Evolutionary conservation across 2,113 vertebrate species (phyloP).

Genomic region (Caracal caracal): DNA sequence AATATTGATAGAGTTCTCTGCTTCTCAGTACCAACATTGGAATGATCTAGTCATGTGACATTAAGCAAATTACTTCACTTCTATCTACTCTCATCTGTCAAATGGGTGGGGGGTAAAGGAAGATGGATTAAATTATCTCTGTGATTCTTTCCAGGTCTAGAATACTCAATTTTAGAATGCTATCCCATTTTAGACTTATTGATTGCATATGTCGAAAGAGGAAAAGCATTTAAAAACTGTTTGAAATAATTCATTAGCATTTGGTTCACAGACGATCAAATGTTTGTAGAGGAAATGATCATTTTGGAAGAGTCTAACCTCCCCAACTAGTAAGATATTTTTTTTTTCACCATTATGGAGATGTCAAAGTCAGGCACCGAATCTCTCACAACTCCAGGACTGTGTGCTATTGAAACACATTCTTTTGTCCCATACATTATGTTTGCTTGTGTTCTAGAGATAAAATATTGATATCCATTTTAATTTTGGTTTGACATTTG

Average conservation of each 20-base stretch:
- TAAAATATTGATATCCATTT: constrained; percentile 33
- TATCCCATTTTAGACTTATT: constrained; percentile 29
- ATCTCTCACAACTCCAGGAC: neutral
- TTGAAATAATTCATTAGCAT: constrained; percentile 1
- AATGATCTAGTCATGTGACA: neutral
- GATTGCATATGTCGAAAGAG: neutral
- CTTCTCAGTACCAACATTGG: neutral
- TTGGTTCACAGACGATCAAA: neutral
- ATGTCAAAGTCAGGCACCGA: neutral
- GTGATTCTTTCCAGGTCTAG: constrained; percentile 1
- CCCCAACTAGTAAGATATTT: neutral
- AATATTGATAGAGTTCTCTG: neutral
- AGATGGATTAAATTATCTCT: neutral
- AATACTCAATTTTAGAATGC: constrained; percentile 17
- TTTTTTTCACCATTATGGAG: neutral
- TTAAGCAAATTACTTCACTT: neutral
- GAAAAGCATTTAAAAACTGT: neutral
- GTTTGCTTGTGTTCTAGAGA: constrained; percentile 25
- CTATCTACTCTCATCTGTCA: neutral
- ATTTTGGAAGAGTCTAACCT: constrained; percentile 8
- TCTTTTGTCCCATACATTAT: neutral
- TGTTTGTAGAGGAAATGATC: neutral
- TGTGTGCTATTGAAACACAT: neutral
- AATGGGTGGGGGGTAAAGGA: neutral
- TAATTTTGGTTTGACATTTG: constrained; percentile 51